These are phyloP conservation scores for Amblyraja radiata DNA, from an alignment of 2,797 vertebrate genomes.

Conservation along the genomic window DNA sequence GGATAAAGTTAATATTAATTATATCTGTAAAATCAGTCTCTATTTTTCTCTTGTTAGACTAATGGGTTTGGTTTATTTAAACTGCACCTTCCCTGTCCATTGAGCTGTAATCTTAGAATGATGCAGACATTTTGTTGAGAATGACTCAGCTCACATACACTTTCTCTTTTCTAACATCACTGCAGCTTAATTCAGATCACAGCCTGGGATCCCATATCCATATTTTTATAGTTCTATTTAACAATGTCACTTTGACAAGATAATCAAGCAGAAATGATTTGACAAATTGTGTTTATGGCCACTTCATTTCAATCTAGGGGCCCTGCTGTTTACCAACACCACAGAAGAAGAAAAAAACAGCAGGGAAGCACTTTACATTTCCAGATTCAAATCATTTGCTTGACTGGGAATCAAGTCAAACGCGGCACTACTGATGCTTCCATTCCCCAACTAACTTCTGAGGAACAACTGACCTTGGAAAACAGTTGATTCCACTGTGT, in stretches of 20 bases:
- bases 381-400: conserved; percentile 31
- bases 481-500: neutral
- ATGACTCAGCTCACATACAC: neutral
- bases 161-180: neutral
- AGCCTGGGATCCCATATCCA: neutral
- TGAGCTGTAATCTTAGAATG: neutral
- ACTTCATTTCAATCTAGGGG: neutral
- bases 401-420: conserved; percentile 15
- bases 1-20: neutral
- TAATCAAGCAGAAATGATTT: conserved; percentile 17
- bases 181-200: neutral
- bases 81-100: neutral
- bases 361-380: neutral
- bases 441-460: neutral
- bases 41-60: neutral
- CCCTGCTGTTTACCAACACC: conserved; percentile 6
- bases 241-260: conserved; percentile 16
- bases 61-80: neutral
- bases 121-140: neutral
- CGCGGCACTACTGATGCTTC: neutral
- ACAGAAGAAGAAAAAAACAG: neutral
- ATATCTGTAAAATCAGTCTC: neutral
- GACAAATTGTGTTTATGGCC: conserved; percentile 13
- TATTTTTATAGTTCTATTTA: conserved; percentile 31
- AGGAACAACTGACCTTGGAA: conserved; percentile 3